Evolutionary conservation across 2,113 vertebrate species (phyloP).

Genomic region (Oryzias woworae): DNA sequence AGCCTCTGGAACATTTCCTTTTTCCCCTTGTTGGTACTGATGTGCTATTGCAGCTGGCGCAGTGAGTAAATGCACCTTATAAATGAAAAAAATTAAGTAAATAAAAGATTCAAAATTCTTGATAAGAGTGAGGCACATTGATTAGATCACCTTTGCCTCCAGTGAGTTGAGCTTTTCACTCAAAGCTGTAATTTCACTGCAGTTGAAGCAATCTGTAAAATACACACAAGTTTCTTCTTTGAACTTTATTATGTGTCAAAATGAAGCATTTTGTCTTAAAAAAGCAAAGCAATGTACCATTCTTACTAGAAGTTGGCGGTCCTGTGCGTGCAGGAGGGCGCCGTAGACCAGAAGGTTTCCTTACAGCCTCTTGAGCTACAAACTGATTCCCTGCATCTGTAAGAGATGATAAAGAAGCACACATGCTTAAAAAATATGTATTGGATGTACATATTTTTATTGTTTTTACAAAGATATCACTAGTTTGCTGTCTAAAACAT

Average conservation of each 20-base stretch:
- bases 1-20: slow-evolving; percentile 31
- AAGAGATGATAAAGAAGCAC: slow-evolving; percentile 27
- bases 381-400: slow-evolving; percentile 75
- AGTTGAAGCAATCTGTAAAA: slow-evolving; percentile 88
- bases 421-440: not conserved
- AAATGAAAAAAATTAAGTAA: slow-evolving; percentile 15
- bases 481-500: too few species aligned
- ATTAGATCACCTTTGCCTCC: slow-evolving; percentile 82
- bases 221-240: not conserved
- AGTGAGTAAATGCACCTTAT: slow-evolving; percentile 83
- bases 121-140: not conserved
- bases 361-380: slow-evolving; percentile 72
- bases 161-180: slow-evolving; percentile 81
- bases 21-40: slow-evolving; percentile 49
- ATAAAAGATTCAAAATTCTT: not conserved
- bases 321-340: slow-evolving; percentile 65
- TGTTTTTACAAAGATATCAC: too few species aligned
- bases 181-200: slow-evolving; percentile 84
- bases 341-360: slow-evolving; percentile 67
- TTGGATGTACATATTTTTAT: not conserved
- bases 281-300: not conserved
- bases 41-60: slow-evolving; percentile 56
- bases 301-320: slow-evolving; percentile 76
- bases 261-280: not conserved
- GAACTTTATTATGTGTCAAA: not conserved